A percentile compares a stretch with the other conserved stretches of the same genome.
Conservation (phyloP, 2,113 vertebrate species). For the Tichodroma muraria region DNA sequence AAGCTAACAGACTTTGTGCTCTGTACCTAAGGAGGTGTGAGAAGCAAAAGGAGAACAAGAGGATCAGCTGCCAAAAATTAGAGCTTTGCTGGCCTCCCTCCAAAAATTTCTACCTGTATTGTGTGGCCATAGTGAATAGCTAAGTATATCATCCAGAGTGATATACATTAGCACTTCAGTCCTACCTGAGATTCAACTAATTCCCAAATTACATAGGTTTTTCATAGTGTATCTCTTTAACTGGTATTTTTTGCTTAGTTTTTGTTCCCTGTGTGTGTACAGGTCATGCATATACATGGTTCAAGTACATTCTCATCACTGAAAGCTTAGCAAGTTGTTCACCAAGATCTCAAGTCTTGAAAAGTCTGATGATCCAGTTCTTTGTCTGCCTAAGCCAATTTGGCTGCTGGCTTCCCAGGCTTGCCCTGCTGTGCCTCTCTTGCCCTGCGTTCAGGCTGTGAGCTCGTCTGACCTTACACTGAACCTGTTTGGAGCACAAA, state of each 20-base stretch:
- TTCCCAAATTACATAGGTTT: neutral
- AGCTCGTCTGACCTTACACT: slow-evolving; percentile 43
- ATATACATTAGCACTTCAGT: neutral
- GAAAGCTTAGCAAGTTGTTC: neutral
- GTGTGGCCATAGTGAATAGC: neutral
- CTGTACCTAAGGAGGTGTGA: neutral
- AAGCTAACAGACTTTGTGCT: neutral
- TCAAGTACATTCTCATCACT: neutral
- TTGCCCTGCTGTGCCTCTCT: neutral
- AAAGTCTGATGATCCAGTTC: slow-evolving; percentile 8
- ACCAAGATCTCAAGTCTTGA: neutral
- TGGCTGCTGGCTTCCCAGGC: neutral
- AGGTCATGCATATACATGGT: neutral
- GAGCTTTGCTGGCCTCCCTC: neutral
- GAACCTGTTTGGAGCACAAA: slow-evolving; percentile 11
- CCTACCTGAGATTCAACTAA: neutral
- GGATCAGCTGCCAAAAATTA: neutral
- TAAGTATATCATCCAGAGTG: neutral
- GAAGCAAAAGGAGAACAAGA: neutral
- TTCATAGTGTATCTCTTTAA: neutral
- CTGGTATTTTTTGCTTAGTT: neutral
- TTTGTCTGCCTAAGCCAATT: neutral
- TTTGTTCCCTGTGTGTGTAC: neutral
- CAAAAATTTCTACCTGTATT: neutral
- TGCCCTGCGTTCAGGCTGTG: neutral